A percentile compares a stretch with the other conserved stretches of the same genome.
These are phyloP conservation scores for Formica selysi DNA, from an alignment of 1,140 invertebrate genomes.

Conservation along the genomic window DNA sequence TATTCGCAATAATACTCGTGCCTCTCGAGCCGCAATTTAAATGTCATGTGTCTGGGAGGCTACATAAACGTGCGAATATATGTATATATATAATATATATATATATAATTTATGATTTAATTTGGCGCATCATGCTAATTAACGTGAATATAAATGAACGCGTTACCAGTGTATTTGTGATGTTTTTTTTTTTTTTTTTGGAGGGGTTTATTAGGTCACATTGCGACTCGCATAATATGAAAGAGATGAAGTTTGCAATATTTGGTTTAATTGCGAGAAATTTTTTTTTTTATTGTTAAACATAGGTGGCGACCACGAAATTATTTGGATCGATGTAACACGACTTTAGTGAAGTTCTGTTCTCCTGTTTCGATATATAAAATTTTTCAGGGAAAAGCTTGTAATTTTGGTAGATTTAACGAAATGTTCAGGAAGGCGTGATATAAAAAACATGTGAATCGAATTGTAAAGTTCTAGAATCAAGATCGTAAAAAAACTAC, in stretches of 20 bases:
- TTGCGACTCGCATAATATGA: neutral
- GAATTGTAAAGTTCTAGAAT: neutral
- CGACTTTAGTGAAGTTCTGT: conserved; percentile 81
- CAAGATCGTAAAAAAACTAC: neutral
- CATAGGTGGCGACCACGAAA: conserved; percentile 45
- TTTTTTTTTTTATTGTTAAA: conserved; percentile 34
- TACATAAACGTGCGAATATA: neutral
- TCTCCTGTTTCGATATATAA: conserved; percentile 86
- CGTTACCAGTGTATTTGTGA: too few relatives aligned
- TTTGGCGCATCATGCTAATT: neutral
- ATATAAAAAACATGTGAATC: neutral
- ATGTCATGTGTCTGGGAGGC: too few relatives aligned
- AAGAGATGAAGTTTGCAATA: neutral
- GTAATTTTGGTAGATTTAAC: conserved; percentile 82
- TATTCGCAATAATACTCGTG: neutral
- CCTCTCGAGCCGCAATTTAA: neutral
- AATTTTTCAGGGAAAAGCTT: conserved; percentile 86
- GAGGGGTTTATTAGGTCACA: neutral
- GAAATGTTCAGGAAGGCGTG: conserved; percentile 24
- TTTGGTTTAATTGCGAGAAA: conserved; percentile 1
- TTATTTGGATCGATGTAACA: conserved; percentile 73
- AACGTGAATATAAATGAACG: neutral
- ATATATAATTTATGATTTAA: neutral
- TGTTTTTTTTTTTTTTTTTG: conserved; percentile 27
- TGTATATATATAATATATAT: too few relatives aligned